These are phyloP conservation scores for Rhinichthys osculus DNA, from an alignment of 2,797 vertebrate genomes.

Conservation along the genomic window DNA sequence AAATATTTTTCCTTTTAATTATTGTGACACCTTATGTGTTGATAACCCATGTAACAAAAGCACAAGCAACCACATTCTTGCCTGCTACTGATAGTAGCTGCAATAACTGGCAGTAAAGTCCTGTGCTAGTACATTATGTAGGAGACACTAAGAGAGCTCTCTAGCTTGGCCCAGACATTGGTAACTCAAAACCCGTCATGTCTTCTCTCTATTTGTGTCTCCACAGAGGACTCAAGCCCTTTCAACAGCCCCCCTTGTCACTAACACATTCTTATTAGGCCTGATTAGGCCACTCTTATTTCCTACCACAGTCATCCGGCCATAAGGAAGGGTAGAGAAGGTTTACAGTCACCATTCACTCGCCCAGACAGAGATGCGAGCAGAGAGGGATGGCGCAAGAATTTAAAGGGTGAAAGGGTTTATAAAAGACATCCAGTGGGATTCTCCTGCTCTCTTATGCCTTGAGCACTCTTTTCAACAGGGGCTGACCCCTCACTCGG, in stretches of 20 bases:
- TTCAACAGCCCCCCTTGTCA: slow-evolving; percentile 63
- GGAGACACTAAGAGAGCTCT: slow-evolving; percentile 50
- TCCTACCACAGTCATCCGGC: slow-evolving; percentile 62
- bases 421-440: slow-evolving; percentile 40
- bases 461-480: slow-evolving; percentile 63
- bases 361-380: slow-evolving; percentile 5
- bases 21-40: neutral
- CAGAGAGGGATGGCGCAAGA: slow-evolving; percentile 20
- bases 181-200: slow-evolving; percentile 63
- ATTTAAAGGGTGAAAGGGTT: slow-evolving; percentile 47
- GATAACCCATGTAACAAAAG: slow-evolving; percentile 2
- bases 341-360: slow-evolving; percentile 58
- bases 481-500: slow-evolving; percentile 61
- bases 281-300: slow-evolving; percentile 73
- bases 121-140: slow-evolving; percentile 44
- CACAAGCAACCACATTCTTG: neutral
- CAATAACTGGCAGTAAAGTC: slow-evolving; percentile 2
- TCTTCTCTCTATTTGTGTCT: slow-evolving; percentile 61
- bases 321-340: slow-evolving; percentile 45
- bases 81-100: neutral
- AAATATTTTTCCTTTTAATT: neutral
- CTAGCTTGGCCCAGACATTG: slow-evolving; percentile 50
- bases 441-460: slow-evolving; percentile 44
- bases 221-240: slow-evolving; percentile 53
- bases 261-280: slow-evolving; percentile 73